Evolutionary conservation across 1,140 invertebrate species (phyloP).

Genomic region (Helicoverpa zea): DNA sequence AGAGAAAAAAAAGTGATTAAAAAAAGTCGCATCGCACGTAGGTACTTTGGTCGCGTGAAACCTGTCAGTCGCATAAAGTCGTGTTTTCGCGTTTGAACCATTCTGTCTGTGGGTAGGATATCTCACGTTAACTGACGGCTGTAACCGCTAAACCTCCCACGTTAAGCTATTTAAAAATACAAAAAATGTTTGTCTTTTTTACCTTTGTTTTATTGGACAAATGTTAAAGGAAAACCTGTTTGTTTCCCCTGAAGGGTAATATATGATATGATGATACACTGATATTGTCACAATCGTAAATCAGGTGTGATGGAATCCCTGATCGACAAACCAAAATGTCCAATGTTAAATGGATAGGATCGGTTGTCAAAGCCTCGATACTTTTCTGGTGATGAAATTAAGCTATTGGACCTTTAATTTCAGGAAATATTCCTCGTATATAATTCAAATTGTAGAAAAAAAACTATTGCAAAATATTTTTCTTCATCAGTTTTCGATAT

Average conservation of each 20-base stretch:
- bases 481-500: too few species aligned
- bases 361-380: too few species aligned
- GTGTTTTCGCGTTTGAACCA: constrained; percentile 19
- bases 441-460: too few species aligned
- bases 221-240: not conserved
- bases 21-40: constrained; percentile 29
- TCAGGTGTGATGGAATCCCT: too few species aligned
- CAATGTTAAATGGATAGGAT: too few species aligned
- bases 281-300: too few species aligned
- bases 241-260: not conserved
- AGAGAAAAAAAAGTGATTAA: constrained; percentile 42
- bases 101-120: not conserved
- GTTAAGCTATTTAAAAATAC: constrained; percentile 36
- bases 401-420: too few species aligned
- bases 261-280: too few species aligned
- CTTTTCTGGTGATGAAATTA: too few species aligned
- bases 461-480: too few species aligned
- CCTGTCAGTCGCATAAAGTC: constrained; percentile 48
- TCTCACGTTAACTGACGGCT: not conserved
- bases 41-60: constrained; percentile 22
- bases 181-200: not conserved
- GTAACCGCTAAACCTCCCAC: constrained; percentile 1
- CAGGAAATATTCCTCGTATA: too few species aligned
- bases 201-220: constrained; percentile 19
- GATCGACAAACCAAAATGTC: too few species aligned